These are phyloP conservation scores for Aix galericulata DNA, from an alignment of 2,113 vertebrate genomes.

Conservation along the genomic window DNA sequence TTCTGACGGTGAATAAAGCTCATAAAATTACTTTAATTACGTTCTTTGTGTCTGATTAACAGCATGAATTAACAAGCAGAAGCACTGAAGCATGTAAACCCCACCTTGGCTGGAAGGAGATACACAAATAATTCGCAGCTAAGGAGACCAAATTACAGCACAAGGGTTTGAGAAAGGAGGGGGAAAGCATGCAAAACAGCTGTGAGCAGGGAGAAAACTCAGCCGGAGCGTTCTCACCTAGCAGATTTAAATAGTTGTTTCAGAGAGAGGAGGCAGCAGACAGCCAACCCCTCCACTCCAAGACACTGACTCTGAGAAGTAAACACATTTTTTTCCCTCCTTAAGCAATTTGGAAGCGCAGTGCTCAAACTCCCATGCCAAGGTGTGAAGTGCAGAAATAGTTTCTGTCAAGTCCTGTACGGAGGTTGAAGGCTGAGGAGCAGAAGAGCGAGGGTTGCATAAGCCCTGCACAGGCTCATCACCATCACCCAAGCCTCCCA, in stretches of 20 bases:
- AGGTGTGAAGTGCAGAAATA: neutral
- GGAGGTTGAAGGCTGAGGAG: neutral
- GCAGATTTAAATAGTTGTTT: fast-evolving
- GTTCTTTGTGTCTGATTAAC: slow-evolving; percentile 71
- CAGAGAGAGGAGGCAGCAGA: neutral
- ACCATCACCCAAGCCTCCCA: neutral
- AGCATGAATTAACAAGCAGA: slow-evolving; percentile 76
- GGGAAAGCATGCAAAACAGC: neutral
- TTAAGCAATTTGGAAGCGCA: neutral
- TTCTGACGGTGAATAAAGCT: slow-evolving; percentile 64
- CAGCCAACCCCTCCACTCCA: neutral
- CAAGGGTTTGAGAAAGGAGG: neutral
- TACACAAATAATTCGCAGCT: slow-evolving; percentile 43
- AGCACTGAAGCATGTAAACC: slow-evolving; percentile 60
- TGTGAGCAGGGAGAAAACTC: neutral
- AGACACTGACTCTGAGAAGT: neutral
- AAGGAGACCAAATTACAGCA: slow-evolving; percentile 47
- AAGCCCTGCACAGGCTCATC: neutral
- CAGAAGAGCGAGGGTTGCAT: neutral
- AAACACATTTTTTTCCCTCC: neutral
- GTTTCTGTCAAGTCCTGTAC: neutral
- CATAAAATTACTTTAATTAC: slow-evolving; percentile 69
- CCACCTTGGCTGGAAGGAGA: slow-evolving; percentile 73
- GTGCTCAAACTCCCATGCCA: neutral
- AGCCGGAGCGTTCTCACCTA: neutral